Evolutionary conservation across 2,797 vertebrate genomes (phyloP), one percentile per base, ranked within the genome.

Genomic region (Onychomys leucogaster): DNA sequence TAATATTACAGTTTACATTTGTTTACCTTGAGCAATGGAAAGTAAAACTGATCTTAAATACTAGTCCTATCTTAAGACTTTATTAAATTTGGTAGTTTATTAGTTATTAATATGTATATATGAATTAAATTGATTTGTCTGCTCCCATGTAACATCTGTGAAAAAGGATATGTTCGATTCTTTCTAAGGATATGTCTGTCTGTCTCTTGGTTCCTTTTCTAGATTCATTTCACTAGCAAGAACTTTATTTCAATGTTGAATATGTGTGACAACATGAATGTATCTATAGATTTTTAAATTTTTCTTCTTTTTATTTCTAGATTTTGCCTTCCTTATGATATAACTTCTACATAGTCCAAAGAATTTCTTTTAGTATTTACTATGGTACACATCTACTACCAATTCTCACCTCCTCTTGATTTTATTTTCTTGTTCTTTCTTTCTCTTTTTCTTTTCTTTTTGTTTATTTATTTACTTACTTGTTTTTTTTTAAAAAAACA

Each of bases 121-220:
- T 91, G 21, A 19, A 77, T 77, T 85, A 27, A 13, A 13, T 43
- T 2, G 5, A 82, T 83, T 94, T 93, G 14, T 59, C 43, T 2
- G 85, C 12, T 75, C 10, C 46, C 2, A 61, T 27, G 3, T 23
- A 25, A 21, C 27, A 57, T 27, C 0, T 25, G 11, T 84, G 37
- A 83, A 57, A 57, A 57, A 61, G 49, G 27, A 69, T 23, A 34
- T 2, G 83, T 80, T 85, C 6, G 29, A 23, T 59, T 80, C 95
- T 94, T 89, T 89, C 49, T 75, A 83, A 89, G n/a, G n/a, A n/a
- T 55, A 12, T 73, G n/a, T 59, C 32, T 49, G 27, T 49, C 21
- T 88, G 17, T 59, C 27, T 91, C 34, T 61, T 5, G 13, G 65
- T 59, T 94, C 9, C 71, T 97, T 92, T 69, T 84, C 94, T 90